Conservation (phyloP, 2,797 vertebrate genomes). For the Poeciliopsis presidionis region DNA sequence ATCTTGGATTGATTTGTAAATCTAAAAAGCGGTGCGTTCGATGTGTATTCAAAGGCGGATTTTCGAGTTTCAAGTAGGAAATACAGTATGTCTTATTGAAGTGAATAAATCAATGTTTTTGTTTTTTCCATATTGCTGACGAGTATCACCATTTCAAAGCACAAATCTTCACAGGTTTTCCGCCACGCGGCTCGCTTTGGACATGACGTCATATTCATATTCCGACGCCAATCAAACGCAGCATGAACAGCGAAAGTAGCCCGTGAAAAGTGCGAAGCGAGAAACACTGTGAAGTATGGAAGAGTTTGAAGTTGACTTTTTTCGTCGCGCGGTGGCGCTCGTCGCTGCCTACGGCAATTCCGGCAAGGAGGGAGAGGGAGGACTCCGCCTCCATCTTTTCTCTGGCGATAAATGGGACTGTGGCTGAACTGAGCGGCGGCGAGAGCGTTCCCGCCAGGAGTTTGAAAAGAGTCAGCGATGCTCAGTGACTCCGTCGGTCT, state of each 20-base stretch:
- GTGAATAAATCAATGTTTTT: neutral
- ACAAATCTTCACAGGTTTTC: neutral
- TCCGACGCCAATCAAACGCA: neutral
- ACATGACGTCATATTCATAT: neutral
- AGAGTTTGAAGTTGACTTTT: conserved; percentile 14
- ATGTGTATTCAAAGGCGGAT: neutral
- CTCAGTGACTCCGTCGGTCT: conserved; percentile 63
- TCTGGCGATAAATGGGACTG: conserved; percentile 70
- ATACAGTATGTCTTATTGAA: neutral
- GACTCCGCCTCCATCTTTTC: conserved; percentile 78
- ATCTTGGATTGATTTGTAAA: neutral
- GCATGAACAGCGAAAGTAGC: neutral
- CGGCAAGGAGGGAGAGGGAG: conserved; percentile 45
- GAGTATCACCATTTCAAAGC: neutral
- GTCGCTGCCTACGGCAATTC: conserved; percentile 29
- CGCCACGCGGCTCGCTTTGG: neutral
- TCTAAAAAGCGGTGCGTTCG: neutral
- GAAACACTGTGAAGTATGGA: neutral
- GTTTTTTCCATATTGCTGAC: neutral
- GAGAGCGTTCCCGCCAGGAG: conserved; percentile 76
- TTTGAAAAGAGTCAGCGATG: conserved; percentile 79
- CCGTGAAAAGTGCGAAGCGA: neutral
- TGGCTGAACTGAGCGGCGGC: conserved; percentile 19
- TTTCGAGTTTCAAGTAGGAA: neutral
- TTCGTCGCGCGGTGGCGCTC: conserved; percentile 9